phyloP scores from a whole-genome alignment of 2,888 invertebrate species.

The Calliopum simillimum region DNA sequence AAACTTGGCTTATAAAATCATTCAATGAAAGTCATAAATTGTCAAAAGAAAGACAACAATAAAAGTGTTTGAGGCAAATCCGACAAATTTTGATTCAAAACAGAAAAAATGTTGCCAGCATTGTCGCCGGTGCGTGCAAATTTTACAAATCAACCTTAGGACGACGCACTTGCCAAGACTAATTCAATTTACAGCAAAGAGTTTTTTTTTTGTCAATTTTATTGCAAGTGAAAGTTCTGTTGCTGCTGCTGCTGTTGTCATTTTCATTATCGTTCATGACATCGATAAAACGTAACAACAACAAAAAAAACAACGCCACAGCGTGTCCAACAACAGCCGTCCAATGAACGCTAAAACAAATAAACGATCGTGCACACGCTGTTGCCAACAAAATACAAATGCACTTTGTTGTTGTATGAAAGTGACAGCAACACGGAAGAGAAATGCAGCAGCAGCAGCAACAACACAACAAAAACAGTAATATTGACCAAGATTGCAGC shows the following conservation, averaged over 20 bases:
- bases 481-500: conserved; percentile 18
- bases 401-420: conserved; percentile 14
- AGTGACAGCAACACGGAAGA: conserved; percentile 23
- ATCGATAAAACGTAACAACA: conserved; percentile 33
- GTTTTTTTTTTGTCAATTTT: conserved; percentile 8
- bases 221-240: conserved; percentile 42
- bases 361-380: conserved; percentile 29
- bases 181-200: conserved; percentile 4
- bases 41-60: too few relatives aligned
- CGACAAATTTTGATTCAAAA: neutral
- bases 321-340: neutral
- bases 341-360: neutral
- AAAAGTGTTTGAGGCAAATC: neutral
- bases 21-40: too few relatives aligned
- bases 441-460: conserved; percentile 12
- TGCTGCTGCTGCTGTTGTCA: neutral
- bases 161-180: neutral
- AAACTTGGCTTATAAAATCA: neutral
- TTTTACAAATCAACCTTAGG: conserved; percentile 5
- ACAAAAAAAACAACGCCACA: conserved; percentile 9
- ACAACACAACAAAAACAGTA: neutral
- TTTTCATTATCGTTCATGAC: conserved; percentile 34
- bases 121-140: conserved; percentile 15
- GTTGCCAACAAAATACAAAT: neutral
- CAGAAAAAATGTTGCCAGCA: neutral